Base-by-base conservation (phyloP, 1,140 invertebrate genomes). In the Pseudomyrmex gracilis region DNA sequence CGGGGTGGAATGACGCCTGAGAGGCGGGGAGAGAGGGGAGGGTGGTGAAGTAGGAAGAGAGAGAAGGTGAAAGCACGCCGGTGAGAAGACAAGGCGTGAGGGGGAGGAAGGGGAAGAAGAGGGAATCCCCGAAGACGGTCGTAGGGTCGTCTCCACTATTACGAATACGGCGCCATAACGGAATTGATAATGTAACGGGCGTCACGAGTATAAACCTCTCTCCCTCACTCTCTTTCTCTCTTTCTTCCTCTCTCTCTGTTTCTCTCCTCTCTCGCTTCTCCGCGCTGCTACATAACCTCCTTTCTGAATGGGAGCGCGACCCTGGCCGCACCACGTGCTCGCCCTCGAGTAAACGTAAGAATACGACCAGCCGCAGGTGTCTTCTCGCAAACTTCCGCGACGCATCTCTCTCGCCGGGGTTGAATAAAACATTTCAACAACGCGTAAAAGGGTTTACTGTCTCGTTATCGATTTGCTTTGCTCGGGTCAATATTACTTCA, bases 121-220 rank as follows among this genome's bases (percentile, higher is more conserved):
- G 87, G 83, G 87, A 86, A 87, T 88, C 85, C 90, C 85, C 85
- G 86, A 92, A 88, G 90, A 87, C 88, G 84, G 91, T 90, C 88
- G 91, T 88, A 91, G 88, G 90, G 90, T 92, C 87, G 88, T 85
- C 88, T 92, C 88, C 84, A 87, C 88, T 93, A 90, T 93, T 94
- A 93, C 93, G 93, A 93, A 94, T 92, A 90, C 90, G 85, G 85
- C 87, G 90, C 90, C 92, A 93, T 93, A 94, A 93, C 91, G 93
- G 93, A 93, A 93, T 93, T 93, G 93, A 93, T 94, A 93, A 93
- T 94, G 92, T 93, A 93, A 94, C 92, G 91, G 92, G 90, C 91
- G 91, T 90, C 87, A 87, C 90, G 90, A 91, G 88, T 90, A 92
- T 90, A 91, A 92, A 89, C 89, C 92, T 90, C 76, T 78, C 76